A percentile compares a stretch with the other conserved stretches of the same genome.
Evolutionary conservation across 1,140 invertebrate genomes (phyloP).

Genomic region (Psilanteris sp.): DNA sequence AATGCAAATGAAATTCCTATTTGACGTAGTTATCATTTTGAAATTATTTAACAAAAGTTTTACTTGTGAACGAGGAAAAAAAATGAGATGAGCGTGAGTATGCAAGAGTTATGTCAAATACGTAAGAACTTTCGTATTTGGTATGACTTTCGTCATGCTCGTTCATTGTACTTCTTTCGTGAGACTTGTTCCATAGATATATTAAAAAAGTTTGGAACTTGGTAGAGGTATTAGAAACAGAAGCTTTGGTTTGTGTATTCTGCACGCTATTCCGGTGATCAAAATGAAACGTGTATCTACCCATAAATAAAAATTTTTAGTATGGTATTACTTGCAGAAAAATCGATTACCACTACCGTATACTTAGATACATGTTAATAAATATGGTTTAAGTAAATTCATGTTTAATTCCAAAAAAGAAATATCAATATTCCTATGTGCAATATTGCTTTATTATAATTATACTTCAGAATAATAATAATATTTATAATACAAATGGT

Average conservation of each 20-base stretch:
- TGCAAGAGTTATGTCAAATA: conserved; percentile 56
- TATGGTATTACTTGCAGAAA: no score
- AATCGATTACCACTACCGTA: no score
- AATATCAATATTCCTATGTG: no score
- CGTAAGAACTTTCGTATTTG: conserved; percentile 44
- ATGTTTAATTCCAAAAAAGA: no score
- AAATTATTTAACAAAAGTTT: conserved; percentile 57
- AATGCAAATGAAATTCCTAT: no score
- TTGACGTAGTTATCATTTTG: no score
- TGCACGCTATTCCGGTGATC: conserved; percentile 17
- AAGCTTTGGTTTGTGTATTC: conserved; percentile 42
- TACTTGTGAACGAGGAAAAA: conserved; percentile 1
- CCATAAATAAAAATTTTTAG: no score
- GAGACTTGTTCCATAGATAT: conserved; percentile 48
- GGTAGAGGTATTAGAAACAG: conserved; percentile 24
- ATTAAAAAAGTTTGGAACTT: conserved; percentile 62
- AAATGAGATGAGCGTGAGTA: conserved; percentile 1
- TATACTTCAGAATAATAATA: no score
- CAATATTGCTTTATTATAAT: no score
- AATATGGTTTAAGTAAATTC: no score
- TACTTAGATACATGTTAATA: no score
- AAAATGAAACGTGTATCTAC: conserved; percentile 31
- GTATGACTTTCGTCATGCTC: conserved; percentile 45
- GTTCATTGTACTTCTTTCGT: conserved; percentile 44
- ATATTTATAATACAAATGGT: no score